Evolutionary conservation across 2,888 invertebrate genomes (phyloP), one percentile per base, ranked within the genome.

Genomic region (Allolobophora icterica): DNA sequence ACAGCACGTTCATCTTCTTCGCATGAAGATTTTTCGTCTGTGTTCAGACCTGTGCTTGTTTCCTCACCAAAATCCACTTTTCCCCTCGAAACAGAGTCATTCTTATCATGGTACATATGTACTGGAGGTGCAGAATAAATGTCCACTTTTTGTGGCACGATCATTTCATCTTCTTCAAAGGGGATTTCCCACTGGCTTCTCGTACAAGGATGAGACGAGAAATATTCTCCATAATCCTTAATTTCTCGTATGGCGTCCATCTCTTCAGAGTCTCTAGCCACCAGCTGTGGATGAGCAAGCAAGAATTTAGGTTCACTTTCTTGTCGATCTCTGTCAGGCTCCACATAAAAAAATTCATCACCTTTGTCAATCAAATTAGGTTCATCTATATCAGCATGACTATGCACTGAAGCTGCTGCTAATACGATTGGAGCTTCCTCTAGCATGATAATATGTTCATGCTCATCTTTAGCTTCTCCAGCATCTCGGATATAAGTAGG

Each of bases 141-240:
- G 71, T 71, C 71, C 71, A 71, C 71, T 71, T 71, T 71, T n/a
- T 71, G 71, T n/a, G 71, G 71, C 13, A 71, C n/a, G n/a, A 71
- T 71, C 30, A 71, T 71, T 71, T 71, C 71, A 11, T 30, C 30
- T 8, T 71, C n/a, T 71, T 71, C 71, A 71, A n/a, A 3, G 71
- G 30, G n/a, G 11, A 1, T n/a, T n/a, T 71, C 71, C 71, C 71
- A 71, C n/a, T n/a, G 71, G 71, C 71, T 71, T 71, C 71, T 71
- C n/a, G 71, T 71, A 71, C 30, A 0, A 71, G 71, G 71, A 71
- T 52, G 52, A 52, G 52, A 21, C 52, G 24, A 24, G 52, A 52
- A 24, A 24, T 52, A 24, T 52, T 52, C 52, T 52, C 52, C 52
- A 24, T 21, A 52, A 52, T 52, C 52, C 52, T 52, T 52, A 24